These are phyloP conservation scores for Pelagia noctiluca DNA, from an alignment of 30 jellyfish, hydroid and myxozoan species.

Conservation along the genomic window DNA sequence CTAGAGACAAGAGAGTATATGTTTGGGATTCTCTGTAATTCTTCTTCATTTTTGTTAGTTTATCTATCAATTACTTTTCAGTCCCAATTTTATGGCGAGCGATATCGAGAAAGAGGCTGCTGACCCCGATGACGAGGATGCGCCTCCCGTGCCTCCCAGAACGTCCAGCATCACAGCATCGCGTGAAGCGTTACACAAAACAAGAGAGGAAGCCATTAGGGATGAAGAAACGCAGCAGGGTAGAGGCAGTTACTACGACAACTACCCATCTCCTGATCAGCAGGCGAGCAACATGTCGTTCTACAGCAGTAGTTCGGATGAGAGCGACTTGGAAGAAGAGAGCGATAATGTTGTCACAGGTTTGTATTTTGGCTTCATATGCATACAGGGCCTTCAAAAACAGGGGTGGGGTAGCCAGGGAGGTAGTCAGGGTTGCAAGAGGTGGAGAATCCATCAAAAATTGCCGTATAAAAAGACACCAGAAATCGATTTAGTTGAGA, in stretches of 20 bases:
- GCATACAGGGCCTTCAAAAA: neutral
- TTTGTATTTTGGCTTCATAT: neutral
- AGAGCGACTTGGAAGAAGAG: slow-evolving; percentile 85
- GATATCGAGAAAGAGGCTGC: neutral
- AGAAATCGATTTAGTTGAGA: neutral
- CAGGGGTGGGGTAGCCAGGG: neutral
- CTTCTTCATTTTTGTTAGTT: neutral
- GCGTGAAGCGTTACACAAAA: neutral
- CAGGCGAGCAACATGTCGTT: slow-evolving; percentile 37
- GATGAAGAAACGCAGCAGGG: neutral
- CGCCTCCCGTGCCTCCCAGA: slow-evolving; percentile 89
- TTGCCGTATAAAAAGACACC: too few relatives aligned
- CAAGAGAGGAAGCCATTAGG: neutral
- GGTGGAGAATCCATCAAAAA: too few relatives aligned
- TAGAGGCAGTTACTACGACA: slow-evolving; percentile 74
- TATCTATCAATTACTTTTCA: neutral
- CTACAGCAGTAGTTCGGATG: slow-evolving; percentile 68
- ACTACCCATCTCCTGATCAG: slow-evolving; percentile 42
- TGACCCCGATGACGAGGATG: slow-evolving; percentile 19
- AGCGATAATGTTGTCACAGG: slow-evolving; percentile 87
- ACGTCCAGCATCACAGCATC: slow-evolving; percentile 75
- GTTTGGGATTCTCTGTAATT: neutral
- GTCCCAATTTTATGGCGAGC: slow-evolving; percentile 30
- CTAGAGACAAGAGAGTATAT: neutral
- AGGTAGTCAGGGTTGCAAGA: neutral